These are phyloP conservation scores for Bicyclus anynana DNA, from an alignment of 1,140 invertebrate species.

Conservation along the genomic window DNA sequence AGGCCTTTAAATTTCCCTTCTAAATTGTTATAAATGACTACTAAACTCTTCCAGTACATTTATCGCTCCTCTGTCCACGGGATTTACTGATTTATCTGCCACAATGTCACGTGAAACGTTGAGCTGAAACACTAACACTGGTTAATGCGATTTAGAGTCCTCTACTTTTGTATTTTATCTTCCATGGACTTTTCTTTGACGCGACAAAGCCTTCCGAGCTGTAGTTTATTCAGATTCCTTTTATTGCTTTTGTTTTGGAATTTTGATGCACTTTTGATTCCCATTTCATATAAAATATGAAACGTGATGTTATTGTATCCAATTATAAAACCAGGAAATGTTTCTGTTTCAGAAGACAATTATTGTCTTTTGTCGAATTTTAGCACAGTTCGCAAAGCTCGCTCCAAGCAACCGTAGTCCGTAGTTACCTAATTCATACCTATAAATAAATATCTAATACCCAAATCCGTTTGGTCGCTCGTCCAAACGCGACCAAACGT, in stretches of 20 bases:
- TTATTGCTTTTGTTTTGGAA: constrained; percentile 1
- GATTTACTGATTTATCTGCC: constrained; percentile 1
- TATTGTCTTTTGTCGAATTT: too few species aligned
- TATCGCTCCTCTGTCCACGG: not conserved
- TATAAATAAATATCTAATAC: too few species aligned
- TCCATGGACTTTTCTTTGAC: not conserved
- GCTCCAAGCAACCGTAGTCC: too few species aligned
- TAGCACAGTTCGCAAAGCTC: too few species aligned
- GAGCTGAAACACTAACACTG: constrained; percentile 2
- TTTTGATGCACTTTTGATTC: not conserved
- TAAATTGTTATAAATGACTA: too few species aligned
- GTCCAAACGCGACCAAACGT: too few species aligned
- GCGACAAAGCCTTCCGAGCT: not conserved
- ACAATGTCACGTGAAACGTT: constrained; percentile 2
- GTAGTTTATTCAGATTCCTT: constrained; percentile 3
- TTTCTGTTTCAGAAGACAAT: too few species aligned
- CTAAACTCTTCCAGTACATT: not conserved
- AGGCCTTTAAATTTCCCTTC: too few species aligned
- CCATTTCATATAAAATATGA: not conserved
- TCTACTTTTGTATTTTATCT: constrained; percentile 2
- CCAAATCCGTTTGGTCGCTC: too few species aligned
- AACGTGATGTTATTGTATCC: not conserved
- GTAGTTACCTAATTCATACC: too few species aligned
- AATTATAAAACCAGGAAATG: too few species aligned
- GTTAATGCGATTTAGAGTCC: constrained; percentile 8